Base-by-base conservation (phyloP, 1,140 invertebrate genomes). In the Berghia stephanieae region DNA sequence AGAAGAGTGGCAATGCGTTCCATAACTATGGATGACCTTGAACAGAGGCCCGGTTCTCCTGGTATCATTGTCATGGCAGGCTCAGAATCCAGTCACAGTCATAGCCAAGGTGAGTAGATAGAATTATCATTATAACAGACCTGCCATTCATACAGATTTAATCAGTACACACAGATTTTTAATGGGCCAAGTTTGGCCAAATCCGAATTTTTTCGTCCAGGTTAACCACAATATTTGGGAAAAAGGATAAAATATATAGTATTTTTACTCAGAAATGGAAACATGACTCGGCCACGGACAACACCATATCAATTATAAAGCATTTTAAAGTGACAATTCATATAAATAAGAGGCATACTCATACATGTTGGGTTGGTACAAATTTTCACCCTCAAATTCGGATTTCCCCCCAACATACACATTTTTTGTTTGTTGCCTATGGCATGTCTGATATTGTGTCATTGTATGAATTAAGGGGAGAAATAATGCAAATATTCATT, bases 41-140 rank as follows among this genome's bases (percentile, higher is more conserved):
- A 88, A 71, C 86, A 82, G n/a, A 52, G 87, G 36, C 87, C 87
- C 31, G 87, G 87, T 5, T 88, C 87, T 34, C 87, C 87, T 10
- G 83, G 82, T 72, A 83, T 88, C n/a, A 82, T 88, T 46, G 81
- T 86, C 16, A 82, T 88, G 3, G 84, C 83, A 24, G 86, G 81
- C 0, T 87, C 86, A 31, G 81, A 82, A 24, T 84, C 85, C n/a
- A 84, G 83, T 81, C 80, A 80, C n/a, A n/a, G n/a, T n/a, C n/a
- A n/a, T n/a, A n/a, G n/a, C n/a, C n/a, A n/a, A 70, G 83, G 70
- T n/a, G 79, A 70, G 38, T 60, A 42, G 6, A 36, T 36, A 1
- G 18, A 52, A 18, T 38, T 60, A 1, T 67, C 31, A 49, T 55
- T n/a, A n/a, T n/a, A n/a, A n/a, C n/a, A n/a, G n/a, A n/a, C n/a